Percentiles rank a stretch among this genome's conserved stretches.
Evolutionary conservation across 2,113 vertebrate genomes (phyloP).

Genomic region (Vombatus ursinus): DNA sequence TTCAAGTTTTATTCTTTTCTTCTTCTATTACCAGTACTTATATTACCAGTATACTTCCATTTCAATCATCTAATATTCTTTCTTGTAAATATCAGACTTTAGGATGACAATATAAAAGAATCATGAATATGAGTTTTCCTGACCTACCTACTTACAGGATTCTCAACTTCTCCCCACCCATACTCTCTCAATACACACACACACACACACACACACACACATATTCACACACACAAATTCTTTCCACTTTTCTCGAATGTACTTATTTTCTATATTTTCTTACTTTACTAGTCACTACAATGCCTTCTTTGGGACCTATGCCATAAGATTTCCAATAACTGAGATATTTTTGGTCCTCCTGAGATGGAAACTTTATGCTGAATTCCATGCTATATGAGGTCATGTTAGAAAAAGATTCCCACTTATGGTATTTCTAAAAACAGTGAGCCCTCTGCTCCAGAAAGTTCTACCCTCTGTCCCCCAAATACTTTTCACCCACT

Average conservation of each 20-base stretch:
- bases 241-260: neutral
- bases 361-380: neutral
- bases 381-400: neutral
- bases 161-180: neutral
- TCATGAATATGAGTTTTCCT: neutral
- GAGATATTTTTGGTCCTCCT: neutral
- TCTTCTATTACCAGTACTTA: neutral
- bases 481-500: neutral
- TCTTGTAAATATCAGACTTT: neutral
- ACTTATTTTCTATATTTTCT: neutral
- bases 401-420: neutral
- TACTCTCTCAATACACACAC: neutral
- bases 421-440: neutral
- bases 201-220: neutral
- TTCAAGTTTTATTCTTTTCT: neutral
- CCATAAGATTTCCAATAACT: neutral
- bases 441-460: neutral
- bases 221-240: neutral
- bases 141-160: slow-evolving; percentile 19
- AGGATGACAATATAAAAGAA: neutral
- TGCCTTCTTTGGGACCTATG: neutral
- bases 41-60: neutral
- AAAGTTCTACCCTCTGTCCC: neutral
- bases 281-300: neutral
- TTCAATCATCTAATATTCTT: neutral